Base-by-base conservation (phyloP, 2,797 vertebrate genomes). In the Novumbra hubbsi region DNA sequence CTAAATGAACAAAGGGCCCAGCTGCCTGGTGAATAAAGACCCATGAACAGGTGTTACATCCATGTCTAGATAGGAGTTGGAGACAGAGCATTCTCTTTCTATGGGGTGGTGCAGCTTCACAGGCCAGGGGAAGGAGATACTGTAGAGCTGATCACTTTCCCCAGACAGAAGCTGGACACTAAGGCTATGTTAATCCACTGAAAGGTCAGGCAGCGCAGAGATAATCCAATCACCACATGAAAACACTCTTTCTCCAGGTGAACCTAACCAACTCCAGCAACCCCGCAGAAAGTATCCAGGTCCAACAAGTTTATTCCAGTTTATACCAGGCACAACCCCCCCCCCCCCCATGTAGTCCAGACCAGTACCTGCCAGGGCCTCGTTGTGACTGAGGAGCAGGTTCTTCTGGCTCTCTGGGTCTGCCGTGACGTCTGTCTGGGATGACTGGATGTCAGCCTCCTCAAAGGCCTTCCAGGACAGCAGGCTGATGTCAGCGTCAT, bases 311-410 rank as follows among this genome's bases (percentile, higher is more conserved):
- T n/a, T n/a, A n/a, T n/a, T n/a, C n/a, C n/a, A n/a, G n/a, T n/a
- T n/a, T n/a, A n/a, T n/a, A 14, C 67, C 45, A 27, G 17, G 19
- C 27, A 28, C 38, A 32, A 16, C 34, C 62, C 0, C 3, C 27
- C 68, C 6, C 27, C 27, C 17, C 49, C 16, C n/a, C 16, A 24
- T 57, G 21, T 15, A 6, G 52, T 73, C 32, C 30, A 73, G 72
- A 62, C 15, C 24, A 16, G 41, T 95, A 98, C 97, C 98, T 95
- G 97, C 95, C 60, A 99, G 87, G 78, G 93, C 92, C 79, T 97
- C 96, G 0, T 93, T 92, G 78, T 96, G 95, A 90, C 94, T 96
- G 80, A 98, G 94, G 70, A 98, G 91, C 89, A 98, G 95, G 76
- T 93, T 96, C 1, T 92, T 91, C 1, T 92, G 92, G 81, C 92